Conservation (phyloP, 2,888 invertebrate genomes). For the Mycogona germanica region DNA sequence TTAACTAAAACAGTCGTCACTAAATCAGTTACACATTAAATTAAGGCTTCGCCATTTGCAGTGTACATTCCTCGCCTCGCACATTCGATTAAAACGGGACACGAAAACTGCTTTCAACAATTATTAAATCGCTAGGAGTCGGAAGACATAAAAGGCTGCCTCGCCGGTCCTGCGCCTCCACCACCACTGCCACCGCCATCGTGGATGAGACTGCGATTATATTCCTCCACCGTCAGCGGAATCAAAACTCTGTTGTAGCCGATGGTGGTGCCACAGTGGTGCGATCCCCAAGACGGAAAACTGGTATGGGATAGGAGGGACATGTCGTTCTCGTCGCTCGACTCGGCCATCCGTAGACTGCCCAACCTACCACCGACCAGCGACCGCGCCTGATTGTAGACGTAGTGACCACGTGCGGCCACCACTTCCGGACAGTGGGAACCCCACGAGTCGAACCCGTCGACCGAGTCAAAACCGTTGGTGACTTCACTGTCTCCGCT, state of each 20-base stretch:
- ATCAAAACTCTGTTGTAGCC: not conserved
- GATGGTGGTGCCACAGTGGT: not conserved
- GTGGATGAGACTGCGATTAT: no score
- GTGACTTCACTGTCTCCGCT: not conserved
- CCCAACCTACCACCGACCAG: not conserved
- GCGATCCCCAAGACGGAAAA: constrained; percentile 5
- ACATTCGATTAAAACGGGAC: no score
- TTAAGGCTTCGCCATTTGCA: no score
- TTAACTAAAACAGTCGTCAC: no score
- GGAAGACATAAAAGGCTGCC: no score
- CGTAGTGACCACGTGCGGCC: not conserved
- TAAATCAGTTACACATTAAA: no score
- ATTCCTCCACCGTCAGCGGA: constrained; percentile 4
- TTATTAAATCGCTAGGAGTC: no score
- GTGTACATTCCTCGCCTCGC: no score
- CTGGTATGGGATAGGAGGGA: constrained; percentile 9
- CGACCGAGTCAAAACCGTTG: not conserved
- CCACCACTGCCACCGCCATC: no score
- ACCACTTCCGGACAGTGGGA: no score
- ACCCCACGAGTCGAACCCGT: not conserved
- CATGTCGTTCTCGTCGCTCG: not conserved
- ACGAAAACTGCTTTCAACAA: no score
- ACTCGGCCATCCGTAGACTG: not conserved
- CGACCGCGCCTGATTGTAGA: not conserved
- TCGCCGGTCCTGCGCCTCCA: no score